Evolutionary conservation across 1,140 invertebrate species (phyloP).

Genomic region (Hyposmocoma kahamanoa): DNA sequence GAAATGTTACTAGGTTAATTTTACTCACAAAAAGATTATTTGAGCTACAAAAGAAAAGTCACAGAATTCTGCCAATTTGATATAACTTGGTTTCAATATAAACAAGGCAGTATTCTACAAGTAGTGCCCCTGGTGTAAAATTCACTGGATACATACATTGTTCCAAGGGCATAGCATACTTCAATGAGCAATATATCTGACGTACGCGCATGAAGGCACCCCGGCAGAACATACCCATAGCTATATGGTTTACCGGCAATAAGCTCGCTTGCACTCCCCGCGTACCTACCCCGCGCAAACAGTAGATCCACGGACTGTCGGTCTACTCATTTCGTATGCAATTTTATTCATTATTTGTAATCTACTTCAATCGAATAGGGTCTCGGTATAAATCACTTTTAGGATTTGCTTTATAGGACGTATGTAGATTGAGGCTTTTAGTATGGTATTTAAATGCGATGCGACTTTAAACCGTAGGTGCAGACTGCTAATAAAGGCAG

Average conservation of each 20-base stretch:
- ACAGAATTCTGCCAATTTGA: too few species aligned
- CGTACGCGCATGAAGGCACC: conserved; percentile 27
- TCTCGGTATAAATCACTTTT: conserved; percentile 67
- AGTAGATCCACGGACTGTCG: conserved; percentile 48
- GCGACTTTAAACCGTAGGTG: conserved; percentile 46
- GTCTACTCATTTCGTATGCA: conserved; percentile 68
- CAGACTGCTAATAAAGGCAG: conserved; percentile 51
- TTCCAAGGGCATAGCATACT: too few species aligned
- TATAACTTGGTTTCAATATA: too few species aligned
- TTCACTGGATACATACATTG: too few species aligned
- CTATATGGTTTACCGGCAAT: conserved; percentile 56
- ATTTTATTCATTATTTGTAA: conserved; percentile 74
- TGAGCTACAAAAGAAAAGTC: too few species aligned
- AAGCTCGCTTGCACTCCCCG: conserved; percentile 27
- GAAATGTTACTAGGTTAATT: too few species aligned
- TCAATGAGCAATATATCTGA: too few species aligned
- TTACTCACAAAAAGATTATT: too few species aligned
- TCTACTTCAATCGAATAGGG: conserved; percentile 68
- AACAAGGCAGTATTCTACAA: too few species aligned
- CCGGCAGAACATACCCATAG: conserved; percentile 26
- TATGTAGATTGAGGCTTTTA: conserved; percentile 70
- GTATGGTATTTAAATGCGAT: conserved; percentile 60
- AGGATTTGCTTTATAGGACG: conserved; percentile 55
- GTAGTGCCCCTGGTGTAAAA: too few species aligned
- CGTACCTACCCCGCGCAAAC: conserved; percentile 46